phyloP scores from a whole-genome alignment of 2,113 vertebrate genomes.

The Epinephelus lanceolatus region DNA sequence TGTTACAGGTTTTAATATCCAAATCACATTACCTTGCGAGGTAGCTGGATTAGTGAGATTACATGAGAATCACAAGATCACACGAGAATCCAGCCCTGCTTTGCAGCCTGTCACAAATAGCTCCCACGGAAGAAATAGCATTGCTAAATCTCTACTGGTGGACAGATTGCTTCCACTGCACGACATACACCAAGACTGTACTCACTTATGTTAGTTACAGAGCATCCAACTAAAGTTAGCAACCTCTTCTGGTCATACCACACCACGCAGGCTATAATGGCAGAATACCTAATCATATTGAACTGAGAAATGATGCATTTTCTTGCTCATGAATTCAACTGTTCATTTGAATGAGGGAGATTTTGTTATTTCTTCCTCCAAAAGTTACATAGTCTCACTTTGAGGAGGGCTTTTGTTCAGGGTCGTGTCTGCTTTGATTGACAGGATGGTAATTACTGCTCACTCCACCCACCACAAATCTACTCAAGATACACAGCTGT shows the following conservation, averaged over 20 bases:
- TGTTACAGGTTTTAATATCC: too few species aligned
- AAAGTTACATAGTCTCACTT: not conserved
- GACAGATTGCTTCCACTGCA: not conserved
- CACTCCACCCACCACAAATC: not conserved
- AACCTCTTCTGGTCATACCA: not conserved
- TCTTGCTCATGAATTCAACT: not conserved
- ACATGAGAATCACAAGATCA: not conserved
- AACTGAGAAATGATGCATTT: not conserved
- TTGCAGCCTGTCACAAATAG: not conserved
- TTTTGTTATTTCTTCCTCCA: not conserved
- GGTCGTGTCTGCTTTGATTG: not conserved
- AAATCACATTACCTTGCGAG: too few species aligned
- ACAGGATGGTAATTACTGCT: slow-evolving; percentile 1
- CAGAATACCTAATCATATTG: not conserved
- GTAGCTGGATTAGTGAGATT: not conserved
- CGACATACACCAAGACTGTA: not conserved
- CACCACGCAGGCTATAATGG: not conserved
- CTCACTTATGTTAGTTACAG: not conserved
- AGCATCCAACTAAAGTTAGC: too few species aligned
- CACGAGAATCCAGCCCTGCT: too few species aligned
- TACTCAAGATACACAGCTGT: not conserved
- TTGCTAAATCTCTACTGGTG: not conserved
- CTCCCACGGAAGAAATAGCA: not conserved
- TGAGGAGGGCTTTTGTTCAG: not conserved
- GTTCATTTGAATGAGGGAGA: not conserved